These are phyloP conservation scores for Penelope pileata DNA, from an alignment of 2,113 vertebrate genomes.

Conservation along the genomic window DNA sequence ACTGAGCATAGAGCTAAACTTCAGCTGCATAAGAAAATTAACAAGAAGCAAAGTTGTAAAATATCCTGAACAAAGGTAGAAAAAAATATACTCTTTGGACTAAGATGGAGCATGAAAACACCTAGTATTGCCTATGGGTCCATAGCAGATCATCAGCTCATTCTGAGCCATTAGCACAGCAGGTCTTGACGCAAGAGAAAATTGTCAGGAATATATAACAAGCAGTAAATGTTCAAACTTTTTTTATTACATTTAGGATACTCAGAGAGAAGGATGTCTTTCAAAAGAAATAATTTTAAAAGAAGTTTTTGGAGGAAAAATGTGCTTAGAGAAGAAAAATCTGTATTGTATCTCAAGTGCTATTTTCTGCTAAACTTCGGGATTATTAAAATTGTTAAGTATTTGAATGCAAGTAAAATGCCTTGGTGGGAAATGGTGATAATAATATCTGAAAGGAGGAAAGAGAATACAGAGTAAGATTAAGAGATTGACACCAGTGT, in stretches of 20 bases:
- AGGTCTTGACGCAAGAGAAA: background rate
- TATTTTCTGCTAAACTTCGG: background rate
- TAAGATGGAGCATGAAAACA: background rate
- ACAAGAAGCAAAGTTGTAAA: background rate
- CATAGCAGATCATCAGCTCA: background rate
- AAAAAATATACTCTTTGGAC: background rate
- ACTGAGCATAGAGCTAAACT: background rate
- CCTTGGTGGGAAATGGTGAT: background rate
- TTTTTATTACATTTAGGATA: background rate
- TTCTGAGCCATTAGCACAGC: background rate
- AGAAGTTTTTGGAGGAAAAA: background rate
- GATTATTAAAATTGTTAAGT: background rate
- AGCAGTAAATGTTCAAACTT: background rate
- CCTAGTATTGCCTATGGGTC: background rate
- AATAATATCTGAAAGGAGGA: background rate
- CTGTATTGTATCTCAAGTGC: background rate
- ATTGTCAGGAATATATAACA: background rate
- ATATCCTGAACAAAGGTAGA: background rate
- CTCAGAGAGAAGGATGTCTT: background rate
- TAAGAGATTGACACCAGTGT: background rate
- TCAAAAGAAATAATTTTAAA: background rate
- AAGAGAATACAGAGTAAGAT: background rate
- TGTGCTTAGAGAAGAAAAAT: background rate
- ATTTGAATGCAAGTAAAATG: background rate
- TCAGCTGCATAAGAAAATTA: background rate